phyloP scores from a whole-genome alignment of 1,140 invertebrate genomes.

The Drosophila asahinai region DNA sequence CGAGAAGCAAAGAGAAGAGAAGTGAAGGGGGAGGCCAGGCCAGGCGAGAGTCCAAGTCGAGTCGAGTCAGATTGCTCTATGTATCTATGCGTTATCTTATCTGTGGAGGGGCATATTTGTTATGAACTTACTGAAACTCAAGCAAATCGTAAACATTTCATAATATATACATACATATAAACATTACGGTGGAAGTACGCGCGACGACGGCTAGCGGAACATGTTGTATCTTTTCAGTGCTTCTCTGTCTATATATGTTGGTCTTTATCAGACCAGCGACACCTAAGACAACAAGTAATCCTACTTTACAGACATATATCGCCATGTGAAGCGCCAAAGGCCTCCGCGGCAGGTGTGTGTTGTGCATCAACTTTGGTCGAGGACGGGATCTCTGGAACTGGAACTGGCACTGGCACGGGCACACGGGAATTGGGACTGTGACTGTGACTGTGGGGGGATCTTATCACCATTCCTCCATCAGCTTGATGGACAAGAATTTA shows the following conservation, averaged over 20 bases:
- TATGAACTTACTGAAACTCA: constrained; percentile 80
- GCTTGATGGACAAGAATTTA: constrained; percentile 54
- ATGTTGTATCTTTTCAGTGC: constrained; percentile 68
- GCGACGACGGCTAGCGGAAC: constrained; percentile 62
- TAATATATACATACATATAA: constrained; percentile 63
- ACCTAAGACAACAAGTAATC: constrained; percentile 75
- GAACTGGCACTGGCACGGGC: background rate
- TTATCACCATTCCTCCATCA: constrained; percentile 47
- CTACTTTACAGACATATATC: constrained; percentile 66
- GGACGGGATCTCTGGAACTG: constrained; percentile 18
- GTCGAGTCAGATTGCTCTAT: constrained; percentile 31
- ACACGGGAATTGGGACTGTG: background rate
- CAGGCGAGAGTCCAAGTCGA: constrained; percentile 2
- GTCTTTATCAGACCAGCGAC: constrained; percentile 58
- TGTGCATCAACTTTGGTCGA: constrained; percentile 5
- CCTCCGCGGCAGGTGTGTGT: constrained; percentile 25
- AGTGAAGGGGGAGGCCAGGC: background rate
- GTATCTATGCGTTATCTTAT: constrained; percentile 75
- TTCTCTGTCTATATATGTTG: constrained; percentile 64
- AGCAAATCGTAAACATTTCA: constrained; percentile 83
- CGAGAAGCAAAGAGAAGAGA: background rate
- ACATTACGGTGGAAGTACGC: constrained; percentile 71
- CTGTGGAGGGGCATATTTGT: constrained; percentile 70
- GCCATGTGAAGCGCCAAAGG: constrained; percentile 38
- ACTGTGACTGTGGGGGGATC: constrained; percentile 7